These are phyloP conservation scores for Dicrostonyx torquatus DNA, from an alignment of 2,797 vertebrate species.

Conservation along the genomic window DNA sequence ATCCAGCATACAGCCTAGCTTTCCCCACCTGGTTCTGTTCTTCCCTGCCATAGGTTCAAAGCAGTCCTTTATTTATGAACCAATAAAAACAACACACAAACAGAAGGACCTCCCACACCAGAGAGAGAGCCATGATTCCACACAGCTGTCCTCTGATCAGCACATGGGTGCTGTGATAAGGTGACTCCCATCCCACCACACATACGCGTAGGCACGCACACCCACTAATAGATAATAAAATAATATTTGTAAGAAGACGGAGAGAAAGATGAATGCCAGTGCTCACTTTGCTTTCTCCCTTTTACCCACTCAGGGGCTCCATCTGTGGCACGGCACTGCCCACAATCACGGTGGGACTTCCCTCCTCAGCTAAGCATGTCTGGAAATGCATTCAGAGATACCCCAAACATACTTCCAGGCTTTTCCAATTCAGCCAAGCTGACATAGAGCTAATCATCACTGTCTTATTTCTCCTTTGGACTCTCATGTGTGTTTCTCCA, in stretches of 20 bases:
- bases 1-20: no score
- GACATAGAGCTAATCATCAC: neutral
- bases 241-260: neutral
- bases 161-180: neutral
- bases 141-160: neutral
- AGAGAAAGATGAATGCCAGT: neutral
- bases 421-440: neutral
- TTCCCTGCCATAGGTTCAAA: no score
- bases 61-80: no score
- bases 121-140: neutral
- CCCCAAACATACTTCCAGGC: neutral
- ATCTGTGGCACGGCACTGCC: no score
- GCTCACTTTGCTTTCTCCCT: no score
- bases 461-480: neutral
- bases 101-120: no score
- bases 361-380: neutral
- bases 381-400: no score
- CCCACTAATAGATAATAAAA: neutral
- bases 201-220: no score
- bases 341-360: neutral
- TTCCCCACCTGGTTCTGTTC: no score
- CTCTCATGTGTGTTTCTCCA: neutral
- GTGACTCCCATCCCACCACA: no score
- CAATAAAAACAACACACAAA: no score
- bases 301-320: neutral